Evolutionary conservation across 2,113 vertebrate genomes (phyloP), one percentile per base, ranked within the genome.

Genomic region (Anseranas semipalmata): DNA sequence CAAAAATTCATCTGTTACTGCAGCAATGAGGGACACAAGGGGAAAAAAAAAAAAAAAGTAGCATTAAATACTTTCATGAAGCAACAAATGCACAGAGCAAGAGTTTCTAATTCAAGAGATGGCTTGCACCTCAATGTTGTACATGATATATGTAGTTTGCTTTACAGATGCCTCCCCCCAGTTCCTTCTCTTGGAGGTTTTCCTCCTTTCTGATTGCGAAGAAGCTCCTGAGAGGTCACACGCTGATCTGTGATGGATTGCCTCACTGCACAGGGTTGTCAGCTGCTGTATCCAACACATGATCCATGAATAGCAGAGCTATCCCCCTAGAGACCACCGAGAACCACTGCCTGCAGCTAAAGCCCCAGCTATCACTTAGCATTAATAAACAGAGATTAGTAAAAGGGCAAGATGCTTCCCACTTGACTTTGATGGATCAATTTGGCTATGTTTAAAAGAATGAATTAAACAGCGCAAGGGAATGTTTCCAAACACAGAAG

Each of bases 21-120:
- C 33, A 16, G 16, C 25, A 59, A 33, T 32, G 8, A 82, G 53
- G 63, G 35, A 50, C 39, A 12, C 27, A 22, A 37, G 37, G 6
- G 0, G 6, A 5, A 7, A 6, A 0, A 17, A 48, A 10, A 5
- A 5, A 7, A 6, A 0, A 17, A 48, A 10, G 2, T 9, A 66
- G 6, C 9, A 62, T 76, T 79, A 74, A 59, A 65, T 10, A 65
- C 17, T 48, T 87, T 76, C 77, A 52, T 68, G 37, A 68, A 73
- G 18, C 8, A 72, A 30, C 17, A 10, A 62, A 14, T 16, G 13
- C 25, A 48, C 41, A 52, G 15, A 58, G 20, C 5, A 67, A 62
- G 46, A 66, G 33, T 37, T 88, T 72, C 33, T 67, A 16, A 6
- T 77, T 63, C 50, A 43, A 63, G 55, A 59, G 63, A 22, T 21